Base-by-base conservation (phyloP, 2,888 invertebrate species). In the Bugulina stolonifera region DNA sequence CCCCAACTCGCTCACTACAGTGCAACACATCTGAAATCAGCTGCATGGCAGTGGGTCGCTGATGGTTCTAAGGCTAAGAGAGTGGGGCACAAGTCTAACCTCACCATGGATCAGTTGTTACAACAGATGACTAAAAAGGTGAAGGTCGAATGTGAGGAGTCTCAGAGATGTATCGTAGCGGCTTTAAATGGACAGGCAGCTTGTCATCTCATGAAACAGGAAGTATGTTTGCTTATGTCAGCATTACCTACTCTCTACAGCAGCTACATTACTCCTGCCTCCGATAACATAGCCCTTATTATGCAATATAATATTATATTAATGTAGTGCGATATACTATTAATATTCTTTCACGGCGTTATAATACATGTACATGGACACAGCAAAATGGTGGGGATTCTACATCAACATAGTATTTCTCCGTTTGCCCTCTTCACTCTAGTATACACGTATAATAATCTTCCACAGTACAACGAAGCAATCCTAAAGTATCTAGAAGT, bases 161-260 rank as follows among this genome's bases (percentile, higher is more conserved):
- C 87, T 73, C 86, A 91, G 71, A 85, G 91, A 69, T 83, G 87
- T 23, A 83, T 89, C 76, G 87, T 90, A 23, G 87, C 89, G 0
- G 86, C 89, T n/a, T 82, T 89, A 72, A 91, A 91, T 83, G 91
- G 90, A 25, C 81, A 89, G 73, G 91, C 90, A 23, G 91, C 88
- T 0, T 81, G 91, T 54, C 82, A 88, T 78, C 86, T 90, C 43
- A 86, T 91, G 27, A 80, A 85, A 32, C 78, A 86, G 18, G 81
- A 89, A 77, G 82, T 83, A 35, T 43, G 74, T 71, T 32, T 0
- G 22, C 52, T 52, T 10, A 52, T 52, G 22, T 22, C 52, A 52
- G 10, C 52, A 14, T n/a, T n/a, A n/a, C n/a, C n/a, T n/a, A n/a
- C n/a, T n/a, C n/a, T n/a, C n/a, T n/a, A n/a, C n/a, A n/a, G n/a